Conservation (phyloP, 2,797 vertebrate genomes). For the Myripristis murdjan region DNA sequence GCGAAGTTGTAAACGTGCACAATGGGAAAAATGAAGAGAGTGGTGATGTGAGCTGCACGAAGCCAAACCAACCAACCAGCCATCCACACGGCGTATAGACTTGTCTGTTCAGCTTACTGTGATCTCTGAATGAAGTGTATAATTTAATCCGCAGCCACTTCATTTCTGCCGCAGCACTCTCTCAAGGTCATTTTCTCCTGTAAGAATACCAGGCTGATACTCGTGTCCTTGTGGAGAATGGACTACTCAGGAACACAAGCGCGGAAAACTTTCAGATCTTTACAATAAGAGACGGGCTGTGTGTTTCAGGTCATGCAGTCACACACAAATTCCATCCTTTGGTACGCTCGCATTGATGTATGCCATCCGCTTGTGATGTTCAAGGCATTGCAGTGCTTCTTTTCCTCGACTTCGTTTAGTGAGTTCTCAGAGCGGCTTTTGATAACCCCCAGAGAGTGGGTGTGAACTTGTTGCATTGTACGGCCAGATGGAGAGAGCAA, state of each 20-base stretch:
- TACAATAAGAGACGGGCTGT: background rate
- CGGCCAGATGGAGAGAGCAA: constrained; percentile 32
- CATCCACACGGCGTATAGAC: too few relatives aligned
- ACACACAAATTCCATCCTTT: too few relatives aligned
- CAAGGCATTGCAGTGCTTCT: too few relatives aligned
- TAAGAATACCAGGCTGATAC: constrained; percentile 7
- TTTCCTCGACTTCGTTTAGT: too few relatives aligned
- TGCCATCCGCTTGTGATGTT: too few relatives aligned
- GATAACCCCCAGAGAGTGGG: too few relatives aligned
- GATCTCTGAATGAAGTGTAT: background rate
- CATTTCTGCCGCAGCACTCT: background rate
- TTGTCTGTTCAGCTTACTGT: background rate
- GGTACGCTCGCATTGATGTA: too few relatives aligned
- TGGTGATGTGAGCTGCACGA: too few relatives aligned
- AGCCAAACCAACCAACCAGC: too few relatives aligned
- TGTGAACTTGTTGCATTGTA: constrained; percentile 17
- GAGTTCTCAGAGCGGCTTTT: too few relatives aligned
- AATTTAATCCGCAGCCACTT: background rate
- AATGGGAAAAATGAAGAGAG: too few relatives aligned
- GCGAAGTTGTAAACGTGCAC: background rate
- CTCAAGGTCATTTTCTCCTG: constrained; percentile 6
- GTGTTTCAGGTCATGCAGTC: too few relatives aligned
- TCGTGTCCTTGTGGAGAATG: constrained; percentile 12
- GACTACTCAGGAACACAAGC: constrained; percentile 3
- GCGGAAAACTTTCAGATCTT: constrained; percentile 33